Evolutionary conservation across 2,797 vertebrate genomes (phyloP), one percentile per base, ranked within the genome.

Genomic region (Discoglossus pictus): DNA sequence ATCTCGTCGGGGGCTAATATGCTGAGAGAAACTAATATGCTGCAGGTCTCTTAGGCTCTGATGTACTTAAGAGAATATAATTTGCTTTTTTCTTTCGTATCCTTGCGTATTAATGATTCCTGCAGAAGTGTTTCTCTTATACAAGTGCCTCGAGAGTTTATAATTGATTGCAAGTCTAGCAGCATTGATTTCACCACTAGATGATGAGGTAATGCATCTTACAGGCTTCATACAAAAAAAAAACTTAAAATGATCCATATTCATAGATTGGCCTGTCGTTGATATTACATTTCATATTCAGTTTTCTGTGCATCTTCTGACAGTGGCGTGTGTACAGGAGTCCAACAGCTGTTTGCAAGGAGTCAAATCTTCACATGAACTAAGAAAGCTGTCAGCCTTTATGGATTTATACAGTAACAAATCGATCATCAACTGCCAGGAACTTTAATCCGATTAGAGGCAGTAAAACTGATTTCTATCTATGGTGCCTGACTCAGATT

Each of bases 381-480:
- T 35, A 65, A 68, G 68, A 31, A 68, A 51, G 59, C 69, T 54
- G 72, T 75, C 66, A 46, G 25, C 59, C 16, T 76, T 70, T 84
- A 82, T 80, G 69, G 77, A 82, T 85, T 83, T 73, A 75, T 82
- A 74, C 34, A 68, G 78, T 79, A 76, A 54, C 72, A 47, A 68
- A 84, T 90, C 4, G 74, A 86, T 88, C 78, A 82, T 73, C 21
- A 71, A 56, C 78, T 78, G 74, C 77, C 79, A 83, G 81, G 78
- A 84, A 73, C 74, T 83, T 84, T 85, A 89, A 89, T 87, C 80
- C 7, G 76, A 87, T 92, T 88, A 88, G 61, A 77, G 75, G 75
- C 84, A 84, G 77, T 86, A 87, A 87, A 91, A 84, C 80, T 73
- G 74, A 78, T 84, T 88, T 90, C 83, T 86, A 76, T 87, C 85